phyloP scores from a whole-genome alignment of 2,888 invertebrate genomes.

The Orthosia incerta region DNA sequence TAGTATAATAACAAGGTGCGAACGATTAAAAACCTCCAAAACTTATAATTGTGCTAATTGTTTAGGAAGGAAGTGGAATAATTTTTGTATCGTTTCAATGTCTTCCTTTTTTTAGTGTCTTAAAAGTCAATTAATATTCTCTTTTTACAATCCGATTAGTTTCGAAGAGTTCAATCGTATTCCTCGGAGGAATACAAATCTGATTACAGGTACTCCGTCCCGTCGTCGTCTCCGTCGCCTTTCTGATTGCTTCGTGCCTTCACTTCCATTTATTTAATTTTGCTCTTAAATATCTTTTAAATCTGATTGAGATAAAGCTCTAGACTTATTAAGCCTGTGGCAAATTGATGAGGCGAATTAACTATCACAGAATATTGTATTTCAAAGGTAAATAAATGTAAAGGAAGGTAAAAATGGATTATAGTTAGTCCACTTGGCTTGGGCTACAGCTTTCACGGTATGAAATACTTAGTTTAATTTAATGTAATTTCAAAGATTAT shows the following conservation, averaged over 20 bases:
- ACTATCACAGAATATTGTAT: background rate
- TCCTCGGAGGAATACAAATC: slow-evolving; percentile 78
- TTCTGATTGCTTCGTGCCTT: slow-evolving; percentile 67
- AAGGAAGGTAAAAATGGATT: background rate
- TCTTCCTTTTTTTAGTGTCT: slow-evolving; percentile 29
- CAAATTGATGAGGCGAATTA: slow-evolving; percentile 16
- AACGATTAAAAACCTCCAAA: slow-evolving; percentile 24
- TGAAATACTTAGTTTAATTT: background rate
- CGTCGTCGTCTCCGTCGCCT: slow-evolving; percentile 41
- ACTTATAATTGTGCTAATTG: slow-evolving; percentile 47
- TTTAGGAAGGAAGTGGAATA: slow-evolving; percentile 52
- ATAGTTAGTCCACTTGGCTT: background rate
- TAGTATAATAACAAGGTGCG: slow-evolving; percentile 29
- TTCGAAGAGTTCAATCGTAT: slow-evolving; percentile 66
- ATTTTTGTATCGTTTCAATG: slow-evolving; percentile 42
- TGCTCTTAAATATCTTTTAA: slow-evolving; percentile 51
- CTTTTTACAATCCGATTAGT: slow-evolving; percentile 76
- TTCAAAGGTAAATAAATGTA: background rate
- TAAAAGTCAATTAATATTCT: slow-evolving; percentile 70
- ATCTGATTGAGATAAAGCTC: slow-evolving; percentile 30
- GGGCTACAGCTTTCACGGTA: background rate
- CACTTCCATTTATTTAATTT: slow-evolving; percentile 66
- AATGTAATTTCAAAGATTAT: too few relatives aligned
- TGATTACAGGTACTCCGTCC: slow-evolving; percentile 74
- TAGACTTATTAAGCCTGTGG: slow-evolving; percentile 11